These are phyloP conservation scores for Conopomorpha cramerella DNA, from an alignment of 1,140 invertebrate genomes.

Conservation along the genomic window DNA sequence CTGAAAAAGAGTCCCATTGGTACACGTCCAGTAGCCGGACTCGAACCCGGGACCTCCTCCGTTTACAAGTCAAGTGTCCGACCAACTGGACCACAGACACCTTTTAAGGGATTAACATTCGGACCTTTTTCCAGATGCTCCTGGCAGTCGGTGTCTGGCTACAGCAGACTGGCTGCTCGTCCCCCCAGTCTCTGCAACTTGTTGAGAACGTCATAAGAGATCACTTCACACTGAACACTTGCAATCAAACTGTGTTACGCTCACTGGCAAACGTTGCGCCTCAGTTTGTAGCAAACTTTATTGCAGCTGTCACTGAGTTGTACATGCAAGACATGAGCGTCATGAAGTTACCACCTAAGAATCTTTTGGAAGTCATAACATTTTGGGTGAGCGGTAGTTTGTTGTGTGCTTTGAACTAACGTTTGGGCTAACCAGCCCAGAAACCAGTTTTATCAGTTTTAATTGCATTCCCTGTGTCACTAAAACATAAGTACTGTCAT, in stretches of 20 bases:
- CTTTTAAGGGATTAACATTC: too few relatives aligned
- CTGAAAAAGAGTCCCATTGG: too few relatives aligned
- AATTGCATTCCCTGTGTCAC: too few relatives aligned
- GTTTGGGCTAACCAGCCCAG: constrained; percentile 2
- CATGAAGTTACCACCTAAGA: constrained; percentile 61
- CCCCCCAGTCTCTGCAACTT: constrained; percentile 69
- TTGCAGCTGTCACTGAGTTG: constrained; percentile 79
- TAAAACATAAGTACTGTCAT: too few relatives aligned
- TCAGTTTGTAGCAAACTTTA: constrained; percentile 79
- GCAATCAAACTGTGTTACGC: constrained; percentile 67
- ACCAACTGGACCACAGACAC: too few relatives aligned
- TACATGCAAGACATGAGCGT: constrained; percentile 58
- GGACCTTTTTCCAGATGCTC: constrained; percentile 62
- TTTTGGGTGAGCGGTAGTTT: constrained; percentile 59
- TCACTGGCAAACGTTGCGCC: constrained; percentile 71
- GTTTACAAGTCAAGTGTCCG: too few relatives aligned
- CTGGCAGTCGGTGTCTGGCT: constrained; percentile 82
- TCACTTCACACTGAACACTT: constrained; percentile 74
- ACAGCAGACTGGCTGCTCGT: constrained; percentile 82
- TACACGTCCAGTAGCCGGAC: too few relatives aligned
- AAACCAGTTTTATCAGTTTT: too few relatives aligned
- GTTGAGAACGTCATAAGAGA: constrained; percentile 78
- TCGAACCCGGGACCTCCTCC: too few relatives aligned
- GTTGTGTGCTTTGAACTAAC: constrained; percentile 1
- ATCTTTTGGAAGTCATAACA: constrained; percentile 67